Evolutionary conservation across 2,797 vertebrate genomes (phyloP).

Genomic region (Sus cebifrons): DNA sequence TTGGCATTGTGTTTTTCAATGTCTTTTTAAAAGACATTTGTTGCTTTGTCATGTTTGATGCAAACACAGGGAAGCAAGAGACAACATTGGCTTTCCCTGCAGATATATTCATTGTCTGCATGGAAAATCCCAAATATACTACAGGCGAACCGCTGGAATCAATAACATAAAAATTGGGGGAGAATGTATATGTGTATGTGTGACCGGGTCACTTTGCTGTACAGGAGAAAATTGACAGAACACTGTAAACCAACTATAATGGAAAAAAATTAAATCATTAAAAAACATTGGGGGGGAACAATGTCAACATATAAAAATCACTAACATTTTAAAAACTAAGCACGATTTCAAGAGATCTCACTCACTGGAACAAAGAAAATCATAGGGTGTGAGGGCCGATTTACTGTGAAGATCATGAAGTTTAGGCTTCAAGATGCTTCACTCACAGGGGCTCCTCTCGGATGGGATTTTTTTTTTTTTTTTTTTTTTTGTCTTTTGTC

Average conservation of each 20-base stretch:
- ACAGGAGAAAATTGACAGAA: too few species aligned
- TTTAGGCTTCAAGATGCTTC: background rate
- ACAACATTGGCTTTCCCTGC: background rate
- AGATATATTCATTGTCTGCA: background rate
- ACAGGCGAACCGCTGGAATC: background rate
- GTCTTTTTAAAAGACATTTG: background rate
- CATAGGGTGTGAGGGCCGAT: background rate
- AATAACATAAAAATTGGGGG: background rate
- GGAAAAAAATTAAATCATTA: too few species aligned
- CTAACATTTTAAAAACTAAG: background rate
- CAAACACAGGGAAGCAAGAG: background rate
- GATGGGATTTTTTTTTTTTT: too few species aligned
- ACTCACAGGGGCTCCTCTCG: background rate
- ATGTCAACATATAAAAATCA: background rate
- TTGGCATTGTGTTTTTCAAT: background rate
- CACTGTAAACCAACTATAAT: too few species aligned
- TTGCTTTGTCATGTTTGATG: constrained; percentile 13
- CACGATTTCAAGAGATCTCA: background rate
- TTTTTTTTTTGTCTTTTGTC: too few species aligned
- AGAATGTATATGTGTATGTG: too few species aligned
- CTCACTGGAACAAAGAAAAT: background rate
- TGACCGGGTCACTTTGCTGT: too few species aligned
- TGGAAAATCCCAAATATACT: background rate
- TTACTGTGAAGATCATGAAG: background rate
- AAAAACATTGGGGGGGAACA: background rate